phyloP scores from a whole-genome alignment of 2,888 invertebrate species.

The Erpobdella octoculata region DNA sequence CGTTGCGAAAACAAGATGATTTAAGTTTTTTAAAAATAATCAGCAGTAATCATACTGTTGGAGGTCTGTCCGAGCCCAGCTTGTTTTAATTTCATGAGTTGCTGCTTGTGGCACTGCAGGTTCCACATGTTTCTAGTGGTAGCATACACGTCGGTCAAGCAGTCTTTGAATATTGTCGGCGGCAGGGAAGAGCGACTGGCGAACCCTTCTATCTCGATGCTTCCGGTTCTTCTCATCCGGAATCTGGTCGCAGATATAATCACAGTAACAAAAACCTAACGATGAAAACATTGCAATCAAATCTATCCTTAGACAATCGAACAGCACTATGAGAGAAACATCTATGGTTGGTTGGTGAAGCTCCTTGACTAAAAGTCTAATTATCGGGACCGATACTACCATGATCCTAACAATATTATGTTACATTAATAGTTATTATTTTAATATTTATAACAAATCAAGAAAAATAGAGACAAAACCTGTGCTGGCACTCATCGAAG shows the following conservation, averaged over 20 bases:
- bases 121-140: constrained; percentile 56
- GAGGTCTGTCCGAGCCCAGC: constrained; percentile 35
- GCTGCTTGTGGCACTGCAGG: constrained; percentile 55
- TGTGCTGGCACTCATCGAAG: constrained; percentile 12
- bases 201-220: constrained; percentile 42
- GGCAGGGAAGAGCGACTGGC: neutral
- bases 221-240: constrained; percentile 50
- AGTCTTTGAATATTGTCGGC: neutral
- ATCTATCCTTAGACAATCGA: no score
- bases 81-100: constrained; percentile 50
- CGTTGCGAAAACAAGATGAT: no score
- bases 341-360: no score
- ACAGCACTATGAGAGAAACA: no score
- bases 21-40: neutral
- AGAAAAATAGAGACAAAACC: neutral
- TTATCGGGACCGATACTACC: no score
- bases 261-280: neutral
- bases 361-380: no score
- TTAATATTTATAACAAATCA: no score
- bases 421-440: no score
- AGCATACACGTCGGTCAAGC: constrained; percentile 20
- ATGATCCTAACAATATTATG: no score
- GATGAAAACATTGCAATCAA: neutral
- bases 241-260: constrained; percentile 41
- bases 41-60: constrained; percentile 14